Percentiles rank a stretch among this genome's conserved stretches.
Evolutionary conservation across 2,888 invertebrate species (phyloP).

Genomic region (Campaea margaritaria): DNA sequence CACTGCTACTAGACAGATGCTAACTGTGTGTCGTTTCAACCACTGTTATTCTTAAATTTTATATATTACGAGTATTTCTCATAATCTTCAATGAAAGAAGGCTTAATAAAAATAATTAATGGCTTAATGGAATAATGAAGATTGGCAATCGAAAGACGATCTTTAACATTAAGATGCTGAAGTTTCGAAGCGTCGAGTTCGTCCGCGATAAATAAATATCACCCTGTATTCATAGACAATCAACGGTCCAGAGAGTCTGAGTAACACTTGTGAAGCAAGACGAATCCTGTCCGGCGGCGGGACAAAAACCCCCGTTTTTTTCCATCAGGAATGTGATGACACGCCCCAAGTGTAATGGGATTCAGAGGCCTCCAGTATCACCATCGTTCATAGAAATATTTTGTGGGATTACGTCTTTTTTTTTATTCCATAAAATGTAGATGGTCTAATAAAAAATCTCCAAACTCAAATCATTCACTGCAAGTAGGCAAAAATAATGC

Average conservation of each 20-base stretch:
- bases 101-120: too few relatives aligned
- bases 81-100: too few relatives aligned
- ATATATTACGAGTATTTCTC: too few relatives aligned
- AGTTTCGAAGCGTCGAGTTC: too few relatives aligned
- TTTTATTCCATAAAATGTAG: background rate
- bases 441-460: background rate
- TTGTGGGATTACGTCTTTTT: background rate
- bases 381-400: conserved; percentile 2
- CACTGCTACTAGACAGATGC: too few relatives aligned
- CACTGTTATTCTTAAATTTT: too few relatives aligned
- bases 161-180: too few relatives aligned
- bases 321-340: conserved; percentile 51
- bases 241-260: conserved; percentile 48
- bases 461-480: too few relatives aligned
- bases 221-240: conserved; percentile 54
- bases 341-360: conserved; percentile 49
- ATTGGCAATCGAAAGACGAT: too few relatives aligned
- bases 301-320: conserved; percentile 47
- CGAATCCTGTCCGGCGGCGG: conserved; percentile 65
- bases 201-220: conserved; percentile 23
- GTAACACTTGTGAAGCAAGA: conserved; percentile 74
- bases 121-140: too few relatives aligned
- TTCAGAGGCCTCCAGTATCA: conserved; percentile 34
- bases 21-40: too few relatives aligned
- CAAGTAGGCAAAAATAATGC: too few relatives aligned